A percentile compares a stretch with the other conserved stretches of the same genome.
Evolutionary conservation across 92 coral and sea anemone genomes (phyloP).

Genomic region (Ricordea florida): DNA sequence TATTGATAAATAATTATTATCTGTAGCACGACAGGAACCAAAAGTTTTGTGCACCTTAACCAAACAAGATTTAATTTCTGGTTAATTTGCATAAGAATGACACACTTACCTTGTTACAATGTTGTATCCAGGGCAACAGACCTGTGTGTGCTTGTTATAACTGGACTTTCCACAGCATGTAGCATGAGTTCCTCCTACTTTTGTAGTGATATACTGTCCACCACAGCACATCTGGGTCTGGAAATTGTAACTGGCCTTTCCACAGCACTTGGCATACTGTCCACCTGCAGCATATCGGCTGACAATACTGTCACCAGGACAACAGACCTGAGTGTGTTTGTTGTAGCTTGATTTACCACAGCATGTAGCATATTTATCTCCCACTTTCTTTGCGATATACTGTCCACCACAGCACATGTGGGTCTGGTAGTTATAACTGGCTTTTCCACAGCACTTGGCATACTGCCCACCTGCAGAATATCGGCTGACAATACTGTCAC

Average conservation of each 20-base stretch:
- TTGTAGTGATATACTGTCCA: not conserved
- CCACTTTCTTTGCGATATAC: slow-evolving; percentile 17
- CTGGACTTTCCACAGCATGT: slow-evolving; percentile 35
- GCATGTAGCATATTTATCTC: slow-evolving; percentile 3
- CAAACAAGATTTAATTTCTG: too few relatives aligned
- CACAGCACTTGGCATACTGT: slow-evolving; percentile 38
- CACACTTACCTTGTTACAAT: not conserved
- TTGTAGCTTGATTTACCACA: slow-evolving; percentile 28
- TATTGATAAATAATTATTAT: too few relatives aligned
- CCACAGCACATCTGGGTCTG: slow-evolving; percentile 38
- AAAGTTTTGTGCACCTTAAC: too few relatives aligned
- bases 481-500: slow-evolving; percentile 1
- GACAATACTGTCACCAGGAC: slow-evolving; percentile 14
- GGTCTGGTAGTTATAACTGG: slow-evolving; percentile 1
- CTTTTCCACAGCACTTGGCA: slow-evolving; percentile 26
- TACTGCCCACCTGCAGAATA: slow-evolving; percentile 13
- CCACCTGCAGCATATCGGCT: slow-evolving; percentile 19
- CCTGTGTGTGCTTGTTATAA: slow-evolving; percentile 5
- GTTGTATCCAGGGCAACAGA: not conserved
- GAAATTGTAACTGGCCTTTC: slow-evolving; percentile 11
- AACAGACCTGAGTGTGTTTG: slow-evolving; percentile 15
- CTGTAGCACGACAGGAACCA: too few relatives aligned
- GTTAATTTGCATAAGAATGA: not conserved
- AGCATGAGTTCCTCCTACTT: slow-evolving; percentile 30
- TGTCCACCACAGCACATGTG: slow-evolving; percentile 46